phyloP scores from a whole-genome alignment of 2,888 invertebrate species.

The Endotricha flammealis region DNA sequence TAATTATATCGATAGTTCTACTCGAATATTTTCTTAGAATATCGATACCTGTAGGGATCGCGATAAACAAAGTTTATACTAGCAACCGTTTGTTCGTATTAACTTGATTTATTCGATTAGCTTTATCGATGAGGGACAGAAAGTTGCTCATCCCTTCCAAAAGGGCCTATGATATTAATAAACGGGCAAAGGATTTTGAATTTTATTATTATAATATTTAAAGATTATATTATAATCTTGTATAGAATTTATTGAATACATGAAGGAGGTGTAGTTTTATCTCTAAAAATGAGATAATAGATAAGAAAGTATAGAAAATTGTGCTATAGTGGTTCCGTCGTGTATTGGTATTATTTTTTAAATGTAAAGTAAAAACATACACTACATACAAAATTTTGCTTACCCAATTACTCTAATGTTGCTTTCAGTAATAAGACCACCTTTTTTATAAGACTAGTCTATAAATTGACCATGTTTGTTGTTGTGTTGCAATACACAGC shows the following conservation, averaged over 20 bases:
- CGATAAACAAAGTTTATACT: conserved; percentile 44
- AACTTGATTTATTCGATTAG: conserved; percentile 64
- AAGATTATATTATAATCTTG: conserved; percentile 28
- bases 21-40: conserved; percentile 21
- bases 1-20: conserved; percentile 33
- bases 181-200: conserved; percentile 27
- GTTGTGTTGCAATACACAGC: too few species aligned
- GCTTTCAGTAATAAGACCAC: too few species aligned
- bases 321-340: conserved; percentile 20
- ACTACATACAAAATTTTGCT: too few species aligned
- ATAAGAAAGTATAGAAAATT: conserved; percentile 41
- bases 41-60: conserved; percentile 48
- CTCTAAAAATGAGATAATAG: conserved; percentile 63
- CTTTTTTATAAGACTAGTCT: too few species aligned
- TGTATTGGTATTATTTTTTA: too few species aligned
- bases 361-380: too few species aligned
- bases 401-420: too few species aligned
- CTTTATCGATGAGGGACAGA: conserved; percentile 52
- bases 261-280: conserved; percentile 48
- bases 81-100: conserved; percentile 39
- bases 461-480: too few species aligned
- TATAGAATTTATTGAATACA: conserved; percentile 1
- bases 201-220: conserved; percentile 31
- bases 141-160: conserved; percentile 32
- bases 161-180: conserved; percentile 31